phyloP scores from a whole-genome alignment of 1,140 invertebrate species.

The Drosophila bocqueti region DNA sequence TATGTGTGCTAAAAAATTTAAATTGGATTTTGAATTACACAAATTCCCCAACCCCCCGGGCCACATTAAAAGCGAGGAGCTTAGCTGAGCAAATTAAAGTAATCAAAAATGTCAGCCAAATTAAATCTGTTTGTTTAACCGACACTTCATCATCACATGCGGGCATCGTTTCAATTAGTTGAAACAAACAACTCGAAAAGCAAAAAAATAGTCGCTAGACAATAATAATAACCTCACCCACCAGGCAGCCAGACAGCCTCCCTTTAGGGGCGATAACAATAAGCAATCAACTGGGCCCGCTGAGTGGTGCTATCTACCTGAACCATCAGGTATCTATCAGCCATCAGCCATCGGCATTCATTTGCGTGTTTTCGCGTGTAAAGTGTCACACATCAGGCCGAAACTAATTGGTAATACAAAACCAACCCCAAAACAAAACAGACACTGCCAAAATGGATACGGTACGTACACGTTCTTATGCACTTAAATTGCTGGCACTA shows the following conservation, averaged over 20 bases:
- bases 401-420: slow-evolving; percentile 53
- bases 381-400: slow-evolving; percentile 56
- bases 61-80: background rate
- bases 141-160: slow-evolving; percentile 37
- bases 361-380: slow-evolving; percentile 57
- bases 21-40: slow-evolving; percentile 28
- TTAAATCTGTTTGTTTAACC: slow-evolving; percentile 53
- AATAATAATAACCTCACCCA: slow-evolving; percentile 25
- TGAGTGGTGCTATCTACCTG: slow-evolving; percentile 41
- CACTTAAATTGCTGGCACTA: slow-evolving; percentile 4
- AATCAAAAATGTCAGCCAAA: slow-evolving; percentile 37
- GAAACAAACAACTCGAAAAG: slow-evolving; percentile 50
- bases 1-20: slow-evolving; percentile 3
- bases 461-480: background rate
- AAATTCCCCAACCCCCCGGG: background rate
- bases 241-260: slow-evolving; percentile 11
- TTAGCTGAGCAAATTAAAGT: slow-evolving; percentile 22
- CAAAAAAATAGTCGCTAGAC: slow-evolving; percentile 6
- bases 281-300: slow-evolving; percentile 47
- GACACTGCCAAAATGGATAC: slow-evolving; percentile 1
- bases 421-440: slow-evolving; percentile 24
- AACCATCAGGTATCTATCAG: slow-evolving; percentile 42
- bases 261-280: slow-evolving; percentile 30
- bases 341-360: slow-evolving; percentile 44
- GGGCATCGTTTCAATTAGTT: slow-evolving; percentile 50